phyloP scores from a whole-genome alignment of 2,888 invertebrate species.

The Orchesella flavescens region DNA sequence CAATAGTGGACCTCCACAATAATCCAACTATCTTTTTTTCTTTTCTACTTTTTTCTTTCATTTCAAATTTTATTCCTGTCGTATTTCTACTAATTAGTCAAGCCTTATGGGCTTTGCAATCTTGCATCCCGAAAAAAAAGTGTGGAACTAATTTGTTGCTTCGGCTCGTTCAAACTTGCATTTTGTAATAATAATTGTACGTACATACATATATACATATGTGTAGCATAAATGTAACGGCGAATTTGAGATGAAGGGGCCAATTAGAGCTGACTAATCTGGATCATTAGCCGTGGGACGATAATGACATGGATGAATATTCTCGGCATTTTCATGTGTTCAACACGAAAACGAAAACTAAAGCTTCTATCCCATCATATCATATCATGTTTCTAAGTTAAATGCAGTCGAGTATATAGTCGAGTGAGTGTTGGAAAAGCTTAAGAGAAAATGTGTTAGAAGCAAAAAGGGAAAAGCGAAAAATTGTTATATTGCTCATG shows the following conservation, averaged over 20 bases:
- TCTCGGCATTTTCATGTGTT: too few species aligned
- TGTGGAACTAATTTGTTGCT: slow-evolving; percentile 34
- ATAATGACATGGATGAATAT: slow-evolving; percentile 41
- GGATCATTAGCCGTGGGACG: slow-evolving; percentile 56
- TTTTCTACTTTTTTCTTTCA: neutral
- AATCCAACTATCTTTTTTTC: neutral
- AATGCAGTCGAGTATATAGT: too few species aligned
- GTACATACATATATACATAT: too few species aligned
- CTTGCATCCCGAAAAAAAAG: slow-evolving; percentile 30
- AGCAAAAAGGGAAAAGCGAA: slow-evolving; percentile 16
- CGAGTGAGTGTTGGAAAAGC: too few species aligned
- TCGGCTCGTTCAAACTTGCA: neutral
- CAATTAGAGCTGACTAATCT: slow-evolving; percentile 60
- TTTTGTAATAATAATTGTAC: too few species aligned
- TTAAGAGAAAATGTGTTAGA: neutral
- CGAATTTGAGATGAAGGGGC: slow-evolving; percentile 38
- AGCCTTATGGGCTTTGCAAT: slow-evolving; percentile 1
- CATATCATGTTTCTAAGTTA: too few species aligned
- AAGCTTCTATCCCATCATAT: too few species aligned
- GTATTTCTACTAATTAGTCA: slow-evolving; percentile 52
- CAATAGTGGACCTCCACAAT: neutral
- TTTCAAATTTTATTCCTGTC: neutral
- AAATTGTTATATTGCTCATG: neutral
- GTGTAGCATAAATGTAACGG: neutral
- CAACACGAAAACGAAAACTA: too few species aligned